Percentiles rank a stretch among this genome's conserved stretches.
Evolutionary conservation across 1,140 invertebrate genomes (phyloP).

Genomic region (Drosophila punjabiensis): DNA sequence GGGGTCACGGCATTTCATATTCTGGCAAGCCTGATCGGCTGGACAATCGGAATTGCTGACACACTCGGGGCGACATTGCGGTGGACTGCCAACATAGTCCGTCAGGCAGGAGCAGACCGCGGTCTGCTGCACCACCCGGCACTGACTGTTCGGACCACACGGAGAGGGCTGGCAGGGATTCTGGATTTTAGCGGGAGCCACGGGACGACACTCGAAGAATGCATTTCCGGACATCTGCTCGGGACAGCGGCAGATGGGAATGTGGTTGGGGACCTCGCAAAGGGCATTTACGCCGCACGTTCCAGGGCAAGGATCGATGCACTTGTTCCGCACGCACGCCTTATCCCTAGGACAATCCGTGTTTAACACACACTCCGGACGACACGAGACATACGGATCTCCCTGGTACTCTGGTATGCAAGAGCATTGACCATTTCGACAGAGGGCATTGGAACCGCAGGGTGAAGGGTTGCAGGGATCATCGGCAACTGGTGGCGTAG

Average conservation of each 20-base stretch:
- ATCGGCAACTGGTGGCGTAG: slow-evolving; percentile 61
- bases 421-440: slow-evolving; percentile 92
- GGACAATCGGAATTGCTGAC: slow-evolving; percentile 91
- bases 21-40: slow-evolving; percentile 90
- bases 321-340: slow-evolving; percentile 93
- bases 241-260: slow-evolving; percentile 91
- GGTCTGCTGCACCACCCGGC: slow-evolving; percentile 89
- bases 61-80: slow-evolving; percentile 91
- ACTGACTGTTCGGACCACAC: slow-evolving; percentile 93
- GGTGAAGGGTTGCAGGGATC: slow-evolving; percentile 91
- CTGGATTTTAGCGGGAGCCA: slow-evolving; percentile 80
- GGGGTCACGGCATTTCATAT: slow-evolving; percentile 92
- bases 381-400: slow-evolving; percentile 93
- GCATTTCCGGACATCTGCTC: slow-evolving; percentile 92
- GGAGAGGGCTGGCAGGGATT: slow-evolving; percentile 90
- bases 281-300: slow-evolving; percentile 92
- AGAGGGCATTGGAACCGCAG: slow-evolving; percentile 92
- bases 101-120: slow-evolving; percentile 91
- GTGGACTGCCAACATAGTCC: slow-evolving; percentile 90
- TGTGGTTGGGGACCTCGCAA: slow-evolving; percentile 91
- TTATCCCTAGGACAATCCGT: slow-evolving; percentile 91
- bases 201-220: slow-evolving; percentile 82
- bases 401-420: slow-evolving; percentile 93
- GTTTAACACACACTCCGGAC: slow-evolving; percentile 94
- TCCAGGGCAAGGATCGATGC: slow-evolving; percentile 92